phyloP scores from a whole-genome alignment of 37 sponge, comb jelly and placozoan genomes.

The Ianthella basta region DNA sequence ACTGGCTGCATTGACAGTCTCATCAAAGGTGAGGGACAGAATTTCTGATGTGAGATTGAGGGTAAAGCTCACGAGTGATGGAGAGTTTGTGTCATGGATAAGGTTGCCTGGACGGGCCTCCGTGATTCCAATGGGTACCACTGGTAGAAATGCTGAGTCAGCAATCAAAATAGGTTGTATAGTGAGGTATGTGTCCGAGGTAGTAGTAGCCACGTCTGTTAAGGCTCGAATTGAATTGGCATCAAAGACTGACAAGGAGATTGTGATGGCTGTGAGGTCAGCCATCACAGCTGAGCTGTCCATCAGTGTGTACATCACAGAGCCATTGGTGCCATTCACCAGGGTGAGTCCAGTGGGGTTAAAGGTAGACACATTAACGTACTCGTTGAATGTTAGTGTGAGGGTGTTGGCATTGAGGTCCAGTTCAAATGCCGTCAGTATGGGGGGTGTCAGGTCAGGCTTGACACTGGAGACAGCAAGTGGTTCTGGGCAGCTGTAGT shows the following conservation, averaged over 20 bases:
- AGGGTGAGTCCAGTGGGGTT: constrained; percentile 56
- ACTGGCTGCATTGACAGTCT: constrained; percentile 68
- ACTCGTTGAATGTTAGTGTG: constrained; percentile 71
- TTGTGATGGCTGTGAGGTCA: constrained; percentile 40
- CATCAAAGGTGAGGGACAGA: constrained; percentile 84
- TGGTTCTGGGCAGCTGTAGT: constrained; percentile 27
- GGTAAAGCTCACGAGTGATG: constrained; percentile 54
- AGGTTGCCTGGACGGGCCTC: neutral
- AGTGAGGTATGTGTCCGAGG: constrained; percentile 54
- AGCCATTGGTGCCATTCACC: constrained; percentile 27
- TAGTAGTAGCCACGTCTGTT: constrained; percentile 59
- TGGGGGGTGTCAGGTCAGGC: constrained; percentile 62
- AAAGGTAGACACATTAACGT: constrained; percentile 68
- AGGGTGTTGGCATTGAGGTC: constrained; percentile 66
- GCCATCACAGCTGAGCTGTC: neutral
- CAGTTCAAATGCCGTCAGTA: constrained; percentile 53
- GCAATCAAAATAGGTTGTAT: constrained; percentile 41
- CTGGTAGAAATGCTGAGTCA: constrained; percentile 52
- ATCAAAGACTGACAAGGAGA: constrained; percentile 57
- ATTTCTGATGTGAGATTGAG: constrained; percentile 80
- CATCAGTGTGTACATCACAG: constrained; percentile 33
- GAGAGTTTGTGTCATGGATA: constrained; percentile 57
- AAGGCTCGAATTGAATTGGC: constrained; percentile 67
- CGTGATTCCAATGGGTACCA: constrained; percentile 39
- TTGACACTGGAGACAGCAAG: constrained; percentile 27